Base-by-base conservation (phyloP, 2,113 vertebrate species). In the Morone chrysops region DNA sequence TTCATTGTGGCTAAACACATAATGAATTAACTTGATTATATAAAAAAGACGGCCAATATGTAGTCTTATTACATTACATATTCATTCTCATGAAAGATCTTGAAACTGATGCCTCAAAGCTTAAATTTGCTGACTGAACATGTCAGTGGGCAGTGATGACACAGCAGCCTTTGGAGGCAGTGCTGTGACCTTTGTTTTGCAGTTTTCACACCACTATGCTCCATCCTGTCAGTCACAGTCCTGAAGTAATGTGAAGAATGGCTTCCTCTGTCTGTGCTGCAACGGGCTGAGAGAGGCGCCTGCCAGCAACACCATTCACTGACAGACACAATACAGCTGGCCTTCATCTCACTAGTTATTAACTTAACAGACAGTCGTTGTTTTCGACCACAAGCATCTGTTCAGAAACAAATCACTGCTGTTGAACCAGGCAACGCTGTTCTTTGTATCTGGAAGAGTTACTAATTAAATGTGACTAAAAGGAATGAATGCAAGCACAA, bases 291-390 rank as follows among this genome's bases (percentile, higher is more conserved):
- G 75, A 66, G 56, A 74, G 43, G 63, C 43, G 8, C 10, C 82
- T 16, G 82, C 76, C 80, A 81, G 67, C 61, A 75, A 78, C 71
- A 48, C 90, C 80, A 70, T 79, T 63, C 85, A 81, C 87, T 70
- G 81, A 80, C 81, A 43, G 70, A 87, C 87, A 90, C 90, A 65
- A 72, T 70, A n/a, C 83, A 60, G 87, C 84, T n/a, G 0, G 67
- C 82, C 71, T 87, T 78, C 75, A 56, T 74, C 72, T 76, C 82
- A 3, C 50, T 53, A 2, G 65, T 85, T 78, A 87, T 84, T 59
- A 82, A 91, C 77, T 82, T 38, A 70, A 83, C 84, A 89, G 75
- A 81, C 83, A 70, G 70, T 61, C 59, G 10, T 82, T 84, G 87
- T 83, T 85, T 81, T 25, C 10, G 20, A 70, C 51, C 53, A 56